These are phyloP conservation scores for Ariolimax columbianus DNA, from an alignment of 2,888 invertebrate genomes.

Conservation along the genomic window DNA sequence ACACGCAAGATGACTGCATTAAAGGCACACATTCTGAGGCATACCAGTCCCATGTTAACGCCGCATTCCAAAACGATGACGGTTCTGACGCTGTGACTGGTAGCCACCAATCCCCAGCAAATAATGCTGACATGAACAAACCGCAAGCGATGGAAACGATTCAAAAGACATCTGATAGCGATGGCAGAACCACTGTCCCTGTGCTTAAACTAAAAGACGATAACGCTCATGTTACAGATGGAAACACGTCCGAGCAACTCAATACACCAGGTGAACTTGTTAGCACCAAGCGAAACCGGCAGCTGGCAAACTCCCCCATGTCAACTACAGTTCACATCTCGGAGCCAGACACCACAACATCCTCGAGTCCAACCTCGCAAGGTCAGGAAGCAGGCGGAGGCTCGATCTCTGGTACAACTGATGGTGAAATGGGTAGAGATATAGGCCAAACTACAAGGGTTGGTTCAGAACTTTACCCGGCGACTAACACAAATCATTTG, in stretches of 20 bases:
- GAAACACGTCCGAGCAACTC: not conserved
- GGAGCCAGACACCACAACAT: too few species aligned
- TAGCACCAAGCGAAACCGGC: not conserved
- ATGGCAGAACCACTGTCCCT: not conserved
- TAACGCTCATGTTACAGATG: not conserved
- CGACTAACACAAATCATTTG: not conserved
- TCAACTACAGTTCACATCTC: not conserved
- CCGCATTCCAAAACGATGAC: constrained; percentile 4
- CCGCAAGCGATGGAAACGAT: not conserved
- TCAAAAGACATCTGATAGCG: not conserved
- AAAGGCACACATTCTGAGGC: not conserved
- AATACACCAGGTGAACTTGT: not conserved
- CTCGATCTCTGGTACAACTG: not conserved
- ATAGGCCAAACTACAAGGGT: not conserved
- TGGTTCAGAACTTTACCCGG: not conserved
- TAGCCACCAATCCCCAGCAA: too few species aligned
- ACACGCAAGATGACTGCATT: not conserved
- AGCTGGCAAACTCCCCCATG: not conserved
- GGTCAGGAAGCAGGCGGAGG: not conserved
- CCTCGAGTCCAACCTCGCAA: too few species aligned
- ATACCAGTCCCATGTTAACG: constrained; percentile 4
- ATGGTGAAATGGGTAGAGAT: not conserved
- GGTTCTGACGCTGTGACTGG: not conserved
- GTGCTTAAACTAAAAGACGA: not conserved
- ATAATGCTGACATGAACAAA: not conserved